Percentiles rank a stretch among this genome's conserved stretches.
phyloP scores from a whole-genome alignment of 53 echinoderm and acorn worm genomes.

The Crossaster papposus region DNA sequence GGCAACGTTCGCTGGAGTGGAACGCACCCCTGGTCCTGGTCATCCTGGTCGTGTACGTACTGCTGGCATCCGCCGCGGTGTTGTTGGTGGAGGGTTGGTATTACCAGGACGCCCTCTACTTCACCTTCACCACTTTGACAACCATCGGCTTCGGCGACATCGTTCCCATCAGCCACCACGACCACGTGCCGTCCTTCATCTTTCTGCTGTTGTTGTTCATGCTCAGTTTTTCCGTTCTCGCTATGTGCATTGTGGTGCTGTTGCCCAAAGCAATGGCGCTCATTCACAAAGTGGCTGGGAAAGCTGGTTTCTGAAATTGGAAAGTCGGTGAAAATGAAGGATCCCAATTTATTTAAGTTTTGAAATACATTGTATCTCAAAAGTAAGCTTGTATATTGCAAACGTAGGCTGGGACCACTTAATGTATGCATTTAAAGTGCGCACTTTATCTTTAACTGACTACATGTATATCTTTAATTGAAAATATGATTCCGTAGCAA shows the following conservation, averaged over 20 bases:
- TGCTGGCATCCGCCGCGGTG: constrained; percentile 52
- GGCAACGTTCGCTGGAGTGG: too few species aligned
- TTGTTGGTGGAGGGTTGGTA: constrained; percentile 61
- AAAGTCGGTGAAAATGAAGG: background rate
- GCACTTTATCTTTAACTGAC: too few species aligned
- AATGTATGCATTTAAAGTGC: too few species aligned
- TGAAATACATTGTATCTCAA: too few species aligned
- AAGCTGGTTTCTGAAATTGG: background rate
- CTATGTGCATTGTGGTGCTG: constrained; percentile 76
- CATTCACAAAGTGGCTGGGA: background rate
- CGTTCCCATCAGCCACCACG: constrained; percentile 59
- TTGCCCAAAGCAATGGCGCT: constrained; percentile 53
- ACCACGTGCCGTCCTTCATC: constrained; percentile 49
- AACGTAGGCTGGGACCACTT: too few species aligned
- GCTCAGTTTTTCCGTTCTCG: constrained; percentile 73
- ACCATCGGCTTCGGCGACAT: constrained; percentile 87
- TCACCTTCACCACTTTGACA: constrained; percentile 79
- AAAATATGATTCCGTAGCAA: too few species aligned
- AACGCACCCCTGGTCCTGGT: constrained; percentile 62
- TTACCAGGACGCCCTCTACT: constrained; percentile 71
- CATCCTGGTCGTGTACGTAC: constrained; percentile 66
- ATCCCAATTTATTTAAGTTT: too few species aligned
- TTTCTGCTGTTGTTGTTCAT: constrained; percentile 65
- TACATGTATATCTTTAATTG: too few species aligned
- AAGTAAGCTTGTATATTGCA: too few species aligned